Conservation (phyloP, 2,113 vertebrate species). For the Cynoglossus semilaevis region DNA sequence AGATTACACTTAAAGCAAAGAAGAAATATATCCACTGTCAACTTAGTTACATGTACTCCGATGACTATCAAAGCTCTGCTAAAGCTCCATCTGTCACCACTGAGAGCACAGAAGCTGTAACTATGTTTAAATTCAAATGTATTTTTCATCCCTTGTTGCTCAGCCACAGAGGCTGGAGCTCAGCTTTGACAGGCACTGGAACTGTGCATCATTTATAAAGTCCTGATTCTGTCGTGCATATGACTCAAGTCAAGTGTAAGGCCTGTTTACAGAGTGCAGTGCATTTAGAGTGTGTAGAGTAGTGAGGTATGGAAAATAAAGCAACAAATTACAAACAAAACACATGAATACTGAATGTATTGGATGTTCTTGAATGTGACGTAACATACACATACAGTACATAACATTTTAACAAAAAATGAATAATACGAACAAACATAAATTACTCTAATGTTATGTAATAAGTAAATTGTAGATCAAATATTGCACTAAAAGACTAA, state of each 20-base stretch:
- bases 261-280: constrained; percentile 11
- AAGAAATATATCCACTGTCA: neutral
- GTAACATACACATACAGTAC: too few relatives aligned
- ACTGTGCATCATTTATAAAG: constrained; percentile 72
- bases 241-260: constrained; percentile 61
- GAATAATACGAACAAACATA: too few relatives aligned
- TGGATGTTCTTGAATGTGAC: too few relatives aligned
- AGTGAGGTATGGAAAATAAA: too few relatives aligned
- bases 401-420: too few relatives aligned
- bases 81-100: neutral
- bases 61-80: neutral
- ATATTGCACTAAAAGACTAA: too few relatives aligned
- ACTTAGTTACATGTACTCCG: too few relatives aligned
- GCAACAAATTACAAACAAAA: too few relatives aligned
- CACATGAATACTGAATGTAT: too few relatives aligned
- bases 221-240: constrained; percentile 69
- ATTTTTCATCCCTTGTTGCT: constrained; percentile 53
- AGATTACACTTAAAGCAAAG: too few relatives aligned
- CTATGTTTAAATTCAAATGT: constrained; percentile 28
- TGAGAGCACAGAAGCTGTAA: constrained; percentile 6
- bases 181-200: constrained; percentile 33
- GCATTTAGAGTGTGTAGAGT: neutral
- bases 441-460: too few relatives aligned
- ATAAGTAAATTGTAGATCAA: too few relatives aligned
- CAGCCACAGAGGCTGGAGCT: constrained; percentile 7